Conservation (phyloP, 2,888 invertebrate genomes). For the Ennomos quercinarius region DNA sequence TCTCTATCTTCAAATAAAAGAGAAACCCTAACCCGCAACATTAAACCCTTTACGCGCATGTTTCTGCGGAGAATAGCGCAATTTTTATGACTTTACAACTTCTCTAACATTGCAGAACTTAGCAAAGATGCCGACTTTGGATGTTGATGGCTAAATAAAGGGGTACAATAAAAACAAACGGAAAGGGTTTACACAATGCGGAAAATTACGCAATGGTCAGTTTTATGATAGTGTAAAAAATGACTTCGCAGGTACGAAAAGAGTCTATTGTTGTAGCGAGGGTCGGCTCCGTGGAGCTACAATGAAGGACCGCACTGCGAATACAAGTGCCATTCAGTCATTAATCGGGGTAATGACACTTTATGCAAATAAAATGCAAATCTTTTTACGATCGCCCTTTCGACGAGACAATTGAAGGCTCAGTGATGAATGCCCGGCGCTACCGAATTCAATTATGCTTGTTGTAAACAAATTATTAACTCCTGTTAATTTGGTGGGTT, state of each 20-base stretch:
- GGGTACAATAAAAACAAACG: constrained; percentile 81
- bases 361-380: constrained; percentile 78
- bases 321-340: constrained; percentile 65
- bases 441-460: constrained; percentile 68
- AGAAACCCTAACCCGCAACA: constrained; percentile 66
- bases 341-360: constrained; percentile 61
- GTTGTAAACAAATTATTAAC: constrained; percentile 63
- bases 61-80: constrained; percentile 81
- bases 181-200: constrained; percentile 84
- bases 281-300: constrained; percentile 42
- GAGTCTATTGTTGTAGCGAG: constrained; percentile 55
- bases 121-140: constrained; percentile 76
- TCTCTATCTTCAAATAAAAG: constrained; percentile 66
- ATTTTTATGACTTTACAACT: constrained; percentile 81
- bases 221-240: constrained; percentile 73
- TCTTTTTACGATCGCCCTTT: constrained; percentile 63
- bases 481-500: constrained; percentile 25
- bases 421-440: constrained; percentile 55
- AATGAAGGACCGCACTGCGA: constrained; percentile 55
- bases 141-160: constrained; percentile 63
- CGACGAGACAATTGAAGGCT: constrained; percentile 55
- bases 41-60: constrained; percentile 78
- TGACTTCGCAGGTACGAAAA: constrained; percentile 78
- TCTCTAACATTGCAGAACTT: constrained; percentile 74
- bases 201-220: constrained; percentile 81